These are phyloP conservation scores for Urocyon cinereoargenteus DNA, from an alignment of 2,797 vertebrate species.

Conservation along the genomic window DNA sequence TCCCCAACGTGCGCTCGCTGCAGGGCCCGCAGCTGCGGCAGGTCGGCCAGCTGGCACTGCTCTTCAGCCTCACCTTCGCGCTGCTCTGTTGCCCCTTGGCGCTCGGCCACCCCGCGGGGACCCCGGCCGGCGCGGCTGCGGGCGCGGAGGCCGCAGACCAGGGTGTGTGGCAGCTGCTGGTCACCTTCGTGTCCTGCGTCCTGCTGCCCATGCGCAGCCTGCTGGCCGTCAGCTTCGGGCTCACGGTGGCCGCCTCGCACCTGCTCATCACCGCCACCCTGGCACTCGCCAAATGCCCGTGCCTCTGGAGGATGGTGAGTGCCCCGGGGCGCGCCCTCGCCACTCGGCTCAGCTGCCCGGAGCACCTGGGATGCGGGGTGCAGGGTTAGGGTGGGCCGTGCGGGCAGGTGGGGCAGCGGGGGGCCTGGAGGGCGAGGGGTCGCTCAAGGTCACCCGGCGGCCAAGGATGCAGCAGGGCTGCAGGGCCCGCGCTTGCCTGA, in stretches of 20 bases:
- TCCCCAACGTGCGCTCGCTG: slow-evolving; percentile 98
- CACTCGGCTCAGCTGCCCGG: too few species aligned
- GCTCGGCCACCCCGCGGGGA: slow-evolving; percentile 87
- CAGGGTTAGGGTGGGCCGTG: too few species aligned
- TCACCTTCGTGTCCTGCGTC: slow-evolving; percentile 97
- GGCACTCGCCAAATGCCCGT: slow-evolving; percentile 93
- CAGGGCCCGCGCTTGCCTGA: too few species aligned
- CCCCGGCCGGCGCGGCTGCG: slow-evolving; percentile 85
- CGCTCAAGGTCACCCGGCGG: too few species aligned
- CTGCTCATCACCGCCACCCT: slow-evolving; percentile 95
- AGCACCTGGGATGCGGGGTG: too few species aligned
- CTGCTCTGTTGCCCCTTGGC: slow-evolving; percentile 95
- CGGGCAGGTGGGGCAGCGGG: too few species aligned
- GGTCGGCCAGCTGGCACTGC: slow-evolving; percentile 96
- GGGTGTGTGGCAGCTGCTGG: slow-evolving; percentile 97
- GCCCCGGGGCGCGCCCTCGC: too few species aligned
- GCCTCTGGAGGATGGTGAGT: slow-evolving; percentile 97
- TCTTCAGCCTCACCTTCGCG: slow-evolving; percentile 97
- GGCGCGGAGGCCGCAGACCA: slow-evolving; percentile 93
- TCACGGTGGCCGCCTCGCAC: slow-evolving; percentile 95
- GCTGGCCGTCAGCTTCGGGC: slow-evolving; percentile 94
- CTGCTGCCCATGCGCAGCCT: slow-evolving; percentile 96
- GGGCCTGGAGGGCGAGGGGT: too few species aligned
- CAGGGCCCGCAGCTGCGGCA: slow-evolving; percentile 97
- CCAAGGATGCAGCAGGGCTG: too few species aligned